Evolutionary conservation across 2,797 vertebrate species (phyloP).

Genomic region (Rhinatrema bivittatum): DNA sequence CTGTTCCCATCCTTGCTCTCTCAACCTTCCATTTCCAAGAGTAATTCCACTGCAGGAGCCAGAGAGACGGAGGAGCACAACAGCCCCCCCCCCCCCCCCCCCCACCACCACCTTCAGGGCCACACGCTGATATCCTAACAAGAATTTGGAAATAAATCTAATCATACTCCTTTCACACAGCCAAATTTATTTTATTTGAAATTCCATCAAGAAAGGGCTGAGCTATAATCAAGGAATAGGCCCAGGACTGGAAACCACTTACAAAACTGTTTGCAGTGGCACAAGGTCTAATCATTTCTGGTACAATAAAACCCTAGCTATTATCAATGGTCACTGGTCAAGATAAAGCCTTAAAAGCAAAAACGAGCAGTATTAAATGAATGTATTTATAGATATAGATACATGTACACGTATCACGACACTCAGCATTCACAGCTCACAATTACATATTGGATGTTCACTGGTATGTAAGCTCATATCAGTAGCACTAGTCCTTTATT

Average conservation of each 20-base stretch:
- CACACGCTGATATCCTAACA: constrained; percentile 23
- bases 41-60: constrained; percentile 26
- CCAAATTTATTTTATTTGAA: constrained; percentile 29
- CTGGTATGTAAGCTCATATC: too few relatives aligned
- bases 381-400: neutral
- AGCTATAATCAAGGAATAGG: constrained; percentile 19
- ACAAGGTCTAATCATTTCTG: constrained; percentile 1
- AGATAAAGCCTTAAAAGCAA: neutral
- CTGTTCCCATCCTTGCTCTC: constrained; percentile 33
- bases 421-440: too few relatives aligned
- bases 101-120: constrained; percentile 12
- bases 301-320: constrained; percentile 14
- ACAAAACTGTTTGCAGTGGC: constrained; percentile 6
- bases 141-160: constrained; percentile 37
- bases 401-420: too few relatives aligned
- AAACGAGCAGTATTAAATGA: neutral
- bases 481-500: too few relatives aligned
- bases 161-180: constrained; percentile 14
- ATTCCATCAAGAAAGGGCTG: constrained; percentile 31
- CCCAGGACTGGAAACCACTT: constrained; percentile 21
- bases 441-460: too few relatives aligned
- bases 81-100: too few relatives aligned
- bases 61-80: constrained; percentile 4
- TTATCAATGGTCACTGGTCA: neutral
- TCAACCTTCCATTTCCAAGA: constrained; percentile 42